Evolutionary conservation across 2,113 vertebrate genomes (phyloP).

Genomic region (Heptranchias perlo): DNA sequence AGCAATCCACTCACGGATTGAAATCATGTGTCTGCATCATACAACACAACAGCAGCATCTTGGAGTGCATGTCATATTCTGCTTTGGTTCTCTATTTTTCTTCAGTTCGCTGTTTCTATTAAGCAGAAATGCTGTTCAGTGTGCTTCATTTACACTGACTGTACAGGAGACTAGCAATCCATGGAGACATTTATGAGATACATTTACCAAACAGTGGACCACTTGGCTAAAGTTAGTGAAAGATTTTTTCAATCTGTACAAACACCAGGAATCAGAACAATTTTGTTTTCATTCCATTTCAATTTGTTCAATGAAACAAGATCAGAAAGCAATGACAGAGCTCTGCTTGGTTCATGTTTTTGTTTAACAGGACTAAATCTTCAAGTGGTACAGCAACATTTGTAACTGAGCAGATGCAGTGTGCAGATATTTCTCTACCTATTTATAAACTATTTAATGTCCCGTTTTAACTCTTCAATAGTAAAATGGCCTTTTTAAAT

Average conservation of each 20-base stretch:
- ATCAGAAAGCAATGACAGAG: constrained; percentile 8
- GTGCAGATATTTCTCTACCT: background rate
- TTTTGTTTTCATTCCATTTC: constrained; percentile 34
- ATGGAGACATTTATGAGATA: background rate
- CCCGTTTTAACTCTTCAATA: background rate
- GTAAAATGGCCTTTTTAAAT: background rate
- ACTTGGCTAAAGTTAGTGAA: background rate
- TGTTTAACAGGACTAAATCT: constrained; percentile 5
- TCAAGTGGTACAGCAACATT: background rate
- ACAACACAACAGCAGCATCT: background rate
- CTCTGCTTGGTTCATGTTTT: background rate
- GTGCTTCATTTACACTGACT: background rate
- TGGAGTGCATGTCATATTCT: background rate
- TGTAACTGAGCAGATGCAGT: background rate
- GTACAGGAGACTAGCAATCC: background rate
- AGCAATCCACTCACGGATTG: background rate
- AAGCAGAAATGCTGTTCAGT: background rate
- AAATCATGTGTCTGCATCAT: background rate
- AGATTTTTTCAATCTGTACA: constrained; percentile 1
- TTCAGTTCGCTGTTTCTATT: background rate
- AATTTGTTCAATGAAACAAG: constrained; percentile 34
- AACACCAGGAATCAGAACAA: background rate
- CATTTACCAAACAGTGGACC: background rate
- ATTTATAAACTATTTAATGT: background rate
- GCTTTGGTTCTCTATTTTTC: background rate